Conservation (phyloP, 2,797 vertebrate genomes). For the Thripadectes ignobilis region DNA sequence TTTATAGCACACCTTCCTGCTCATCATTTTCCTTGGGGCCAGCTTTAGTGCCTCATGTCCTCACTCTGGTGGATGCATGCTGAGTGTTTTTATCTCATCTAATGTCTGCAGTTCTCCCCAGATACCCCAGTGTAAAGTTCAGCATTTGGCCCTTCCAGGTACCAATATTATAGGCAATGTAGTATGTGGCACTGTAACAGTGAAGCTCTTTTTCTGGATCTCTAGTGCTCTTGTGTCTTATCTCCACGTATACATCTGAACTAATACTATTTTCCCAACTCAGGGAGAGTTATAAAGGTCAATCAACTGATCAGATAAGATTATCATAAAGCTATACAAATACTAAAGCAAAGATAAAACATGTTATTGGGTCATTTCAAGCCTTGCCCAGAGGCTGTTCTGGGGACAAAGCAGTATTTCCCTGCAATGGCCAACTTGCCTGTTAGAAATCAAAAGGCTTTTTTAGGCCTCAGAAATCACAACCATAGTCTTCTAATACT, state of each 20-base stretch:
- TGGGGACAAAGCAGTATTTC: neutral
- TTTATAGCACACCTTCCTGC: neutral
- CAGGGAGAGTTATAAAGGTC: neutral
- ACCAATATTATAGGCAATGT: neutral
- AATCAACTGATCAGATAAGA: neutral
- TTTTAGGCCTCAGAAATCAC: neutral
- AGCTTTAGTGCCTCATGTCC: neutral
- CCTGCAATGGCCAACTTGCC: neutral
- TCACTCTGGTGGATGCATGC: neutral
- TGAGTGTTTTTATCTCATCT: neutral
- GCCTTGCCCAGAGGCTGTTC: neutral
- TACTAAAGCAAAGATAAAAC: neutral
- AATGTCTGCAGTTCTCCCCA: neutral
- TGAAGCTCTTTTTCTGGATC: neutral
- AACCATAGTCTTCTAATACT: neutral
- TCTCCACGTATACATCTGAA: neutral
- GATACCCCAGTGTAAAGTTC: neutral
- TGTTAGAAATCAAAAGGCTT: neutral
- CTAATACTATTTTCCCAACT: neutral
- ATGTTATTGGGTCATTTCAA: neutral
- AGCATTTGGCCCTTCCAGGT: neutral
- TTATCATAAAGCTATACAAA: neutral
- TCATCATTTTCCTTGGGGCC: neutral
- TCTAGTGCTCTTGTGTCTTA: neutral
- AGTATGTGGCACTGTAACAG: neutral